Evolutionary conservation across 2,797 vertebrate species (phyloP).

Genomic region (Pangasius macronema): DNA sequence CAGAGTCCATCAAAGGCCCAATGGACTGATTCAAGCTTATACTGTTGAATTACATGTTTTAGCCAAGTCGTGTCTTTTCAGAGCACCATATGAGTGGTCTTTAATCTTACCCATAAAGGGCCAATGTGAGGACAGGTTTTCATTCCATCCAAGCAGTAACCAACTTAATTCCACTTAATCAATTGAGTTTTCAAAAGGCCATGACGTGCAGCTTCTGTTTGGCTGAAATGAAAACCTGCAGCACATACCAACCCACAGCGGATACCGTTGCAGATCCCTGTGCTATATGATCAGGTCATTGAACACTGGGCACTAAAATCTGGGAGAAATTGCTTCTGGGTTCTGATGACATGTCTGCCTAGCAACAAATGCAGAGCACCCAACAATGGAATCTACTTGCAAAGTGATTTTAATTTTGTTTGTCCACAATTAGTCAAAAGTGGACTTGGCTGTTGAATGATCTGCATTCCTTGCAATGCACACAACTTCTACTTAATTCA

Average conservation of each 20-base stretch:
- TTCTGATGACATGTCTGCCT: background rate
- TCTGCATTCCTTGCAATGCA: background rate
- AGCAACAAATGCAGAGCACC: background rate
- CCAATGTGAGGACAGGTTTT: background rate
- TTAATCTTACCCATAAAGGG: slow-evolving; percentile 1
- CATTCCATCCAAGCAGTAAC: background rate
- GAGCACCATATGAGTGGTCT: background rate
- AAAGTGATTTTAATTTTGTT: background rate
- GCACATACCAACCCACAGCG: background rate
- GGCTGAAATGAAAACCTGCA: background rate
- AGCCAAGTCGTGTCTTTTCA: background rate
- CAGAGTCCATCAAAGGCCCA: background rate
- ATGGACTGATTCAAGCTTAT: background rate
- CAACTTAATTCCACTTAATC: slow-evolving; percentile 2
- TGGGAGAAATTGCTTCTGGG: background rate
- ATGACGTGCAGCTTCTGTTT: background rate
- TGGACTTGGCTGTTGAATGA: background rate
- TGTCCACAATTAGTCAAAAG: background rate
- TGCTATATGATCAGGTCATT: background rate
- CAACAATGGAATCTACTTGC: background rate
- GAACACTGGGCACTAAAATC: background rate
- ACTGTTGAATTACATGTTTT: background rate
- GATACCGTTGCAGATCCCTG: background rate
- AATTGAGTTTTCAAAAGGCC: background rate
- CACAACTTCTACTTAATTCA: background rate